Evolutionary conservation across 1,140 invertebrate species (phyloP).

Genomic region (Euwallacea fornicatus): DNA sequence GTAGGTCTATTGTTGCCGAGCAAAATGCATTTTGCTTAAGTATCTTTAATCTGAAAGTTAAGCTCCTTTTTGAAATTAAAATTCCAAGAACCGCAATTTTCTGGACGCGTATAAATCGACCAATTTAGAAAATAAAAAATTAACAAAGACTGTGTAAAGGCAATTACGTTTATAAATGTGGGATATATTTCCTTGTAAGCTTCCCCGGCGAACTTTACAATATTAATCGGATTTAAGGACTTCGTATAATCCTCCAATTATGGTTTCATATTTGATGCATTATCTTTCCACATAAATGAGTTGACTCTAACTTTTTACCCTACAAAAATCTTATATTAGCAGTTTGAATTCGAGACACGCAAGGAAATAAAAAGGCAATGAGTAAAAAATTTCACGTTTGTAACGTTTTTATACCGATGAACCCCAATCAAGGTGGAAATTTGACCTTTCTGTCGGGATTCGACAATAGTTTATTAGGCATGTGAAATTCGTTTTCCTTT

Average conservation of each 20-base stretch:
- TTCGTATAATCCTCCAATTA: conserved; percentile 11
- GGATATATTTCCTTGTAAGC: conserved; percentile 30
- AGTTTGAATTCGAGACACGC: no score
- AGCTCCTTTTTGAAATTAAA: conserved; percentile 30
- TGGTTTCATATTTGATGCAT: conserved; percentile 11
- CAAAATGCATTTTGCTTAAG: no score
- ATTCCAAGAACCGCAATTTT: conserved; percentile 18
- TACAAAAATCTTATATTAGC: no score
- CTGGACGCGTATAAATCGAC: conserved; percentile 32
- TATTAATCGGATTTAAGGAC: conserved; percentile 24
- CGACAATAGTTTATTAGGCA: no score
- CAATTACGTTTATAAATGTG: conserved; percentile 34
- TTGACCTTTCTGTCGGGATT: no score
- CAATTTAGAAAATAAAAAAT: conserved; percentile 35
- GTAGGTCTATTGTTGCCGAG: no score
- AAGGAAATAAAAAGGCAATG: no score
- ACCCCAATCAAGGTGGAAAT: no score
- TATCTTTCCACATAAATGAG: neutral
- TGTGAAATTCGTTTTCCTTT: no score
- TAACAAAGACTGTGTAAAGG: conserved; percentile 33
- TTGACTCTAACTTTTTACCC: no score
- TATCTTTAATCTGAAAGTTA: conserved; percentile 6
- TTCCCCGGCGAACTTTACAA: conserved; percentile 17
- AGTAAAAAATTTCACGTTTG: no score
- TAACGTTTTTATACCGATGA: no score